phyloP scores from a whole-genome alignment of 2,797 vertebrate species.

The Artibeus jamaicensis region DNA sequence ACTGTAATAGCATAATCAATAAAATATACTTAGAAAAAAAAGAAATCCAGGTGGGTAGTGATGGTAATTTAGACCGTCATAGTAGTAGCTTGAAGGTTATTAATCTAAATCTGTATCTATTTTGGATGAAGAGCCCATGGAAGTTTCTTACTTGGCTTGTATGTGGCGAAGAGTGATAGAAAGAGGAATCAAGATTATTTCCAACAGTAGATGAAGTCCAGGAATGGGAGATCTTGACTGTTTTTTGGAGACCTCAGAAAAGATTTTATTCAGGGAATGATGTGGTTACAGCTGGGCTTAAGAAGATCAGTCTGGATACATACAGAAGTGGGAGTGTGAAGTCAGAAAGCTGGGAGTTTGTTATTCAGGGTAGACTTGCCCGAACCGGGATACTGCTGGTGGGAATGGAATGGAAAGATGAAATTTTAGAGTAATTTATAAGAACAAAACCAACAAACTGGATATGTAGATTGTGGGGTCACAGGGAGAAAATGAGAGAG shows the following conservation, averaged over 20 bases:
- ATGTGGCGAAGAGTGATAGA: not conserved
- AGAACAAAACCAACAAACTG: not conserved
- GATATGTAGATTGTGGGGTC: not conserved
- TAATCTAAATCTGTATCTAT: slow-evolving; percentile 33
- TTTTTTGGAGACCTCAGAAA: slow-evolving; percentile 36
- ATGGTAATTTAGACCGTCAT: not conserved
- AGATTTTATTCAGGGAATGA: slow-evolving; percentile 22
- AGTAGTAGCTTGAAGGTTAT: not conserved
- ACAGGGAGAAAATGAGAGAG: not conserved
- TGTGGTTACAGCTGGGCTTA: not conserved
- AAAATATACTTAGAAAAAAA: no score
- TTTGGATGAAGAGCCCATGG: slow-evolving; percentile 22
- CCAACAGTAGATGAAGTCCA: not conserved
- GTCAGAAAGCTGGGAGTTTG: not conserved
- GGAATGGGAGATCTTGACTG: not conserved
- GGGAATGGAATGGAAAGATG: slow-evolving; percentile 22
- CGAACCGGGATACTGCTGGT: not conserved
- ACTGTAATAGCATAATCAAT: no score
- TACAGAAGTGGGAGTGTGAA: slow-evolving; percentile 7
- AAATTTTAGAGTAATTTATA: slow-evolving; percentile 36
- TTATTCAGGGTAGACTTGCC: not conserved
- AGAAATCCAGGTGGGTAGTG: slow-evolving; percentile 21
- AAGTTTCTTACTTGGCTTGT: slow-evolving; percentile 29
- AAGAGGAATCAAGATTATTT: slow-evolving; percentile 1
- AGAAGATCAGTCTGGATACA: slow-evolving; percentile 12